These are phyloP conservation scores for Cyrtonyx montezumae DNA, from an alignment of 2,113 vertebrate species.

Conservation along the genomic window DNA sequence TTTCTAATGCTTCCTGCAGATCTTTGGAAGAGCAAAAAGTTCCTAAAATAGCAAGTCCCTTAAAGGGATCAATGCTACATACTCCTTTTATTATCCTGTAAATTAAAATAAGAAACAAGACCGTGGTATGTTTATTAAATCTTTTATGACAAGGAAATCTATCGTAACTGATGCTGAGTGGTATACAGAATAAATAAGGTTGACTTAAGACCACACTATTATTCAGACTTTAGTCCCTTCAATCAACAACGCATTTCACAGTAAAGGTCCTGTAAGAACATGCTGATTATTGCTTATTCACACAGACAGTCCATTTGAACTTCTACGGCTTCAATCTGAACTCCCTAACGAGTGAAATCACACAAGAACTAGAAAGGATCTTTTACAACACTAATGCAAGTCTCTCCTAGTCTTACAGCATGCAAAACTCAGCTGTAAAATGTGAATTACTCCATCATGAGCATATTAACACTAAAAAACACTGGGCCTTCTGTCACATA, in stretches of 20 bases:
- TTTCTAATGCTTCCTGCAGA: not conserved
- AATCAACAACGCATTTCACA: not conserved
- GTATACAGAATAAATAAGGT: not conserved
- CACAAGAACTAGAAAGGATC: not conserved
- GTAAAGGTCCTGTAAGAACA: not conserved
- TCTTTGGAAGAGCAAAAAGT: not conserved
- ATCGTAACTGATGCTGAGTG: not conserved
- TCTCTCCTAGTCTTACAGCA: not conserved
- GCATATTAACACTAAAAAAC: not conserved
- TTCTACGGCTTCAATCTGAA: not conserved
- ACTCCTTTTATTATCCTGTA: not conserved
- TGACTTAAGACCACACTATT: not conserved
- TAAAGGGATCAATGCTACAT: not conserved
- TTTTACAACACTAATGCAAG: not conserved
- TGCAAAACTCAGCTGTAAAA: not conserved
- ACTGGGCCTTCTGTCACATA: too few relatives aligned
- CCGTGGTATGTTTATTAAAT: fast-evolving
- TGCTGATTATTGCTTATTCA: not conserved
- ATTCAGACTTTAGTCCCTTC: not conserved
- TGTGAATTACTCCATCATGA: not conserved
- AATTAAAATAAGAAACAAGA: not conserved
- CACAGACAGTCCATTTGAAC: not conserved
- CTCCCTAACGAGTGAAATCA: not conserved
- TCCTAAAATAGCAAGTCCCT: not conserved
- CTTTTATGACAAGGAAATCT: not conserved